phyloP scores from a whole-genome alignment of 2,888 invertebrate genomes.

The Venusia cambrica region DNA sequence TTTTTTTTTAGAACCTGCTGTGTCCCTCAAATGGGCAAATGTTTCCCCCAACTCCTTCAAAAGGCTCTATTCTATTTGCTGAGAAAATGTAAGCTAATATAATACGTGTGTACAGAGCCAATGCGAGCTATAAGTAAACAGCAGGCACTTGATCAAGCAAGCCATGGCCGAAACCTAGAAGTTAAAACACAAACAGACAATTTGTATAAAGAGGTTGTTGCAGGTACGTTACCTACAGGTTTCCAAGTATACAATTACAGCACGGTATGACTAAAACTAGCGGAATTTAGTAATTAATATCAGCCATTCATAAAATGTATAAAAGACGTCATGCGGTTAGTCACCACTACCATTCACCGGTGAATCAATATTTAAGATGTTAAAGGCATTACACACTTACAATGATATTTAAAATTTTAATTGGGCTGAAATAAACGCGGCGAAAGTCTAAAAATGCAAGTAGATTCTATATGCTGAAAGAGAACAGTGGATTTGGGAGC shows the following conservation, averaged over 20 bases:
- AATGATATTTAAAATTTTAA: too few species aligned
- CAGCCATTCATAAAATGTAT: conserved; percentile 36
- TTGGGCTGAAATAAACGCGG: too few species aligned
- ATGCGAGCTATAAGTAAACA: conserved; percentile 22
- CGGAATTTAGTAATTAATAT: conserved; percentile 37
- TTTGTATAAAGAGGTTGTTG: too few species aligned
- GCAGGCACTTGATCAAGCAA: conserved; percentile 21
- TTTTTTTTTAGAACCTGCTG: too few species aligned
- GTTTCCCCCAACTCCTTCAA: too few species aligned
- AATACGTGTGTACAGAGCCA: conserved; percentile 18
- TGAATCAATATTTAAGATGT: conserved; percentile 43
- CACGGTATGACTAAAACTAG: conserved; percentile 36
- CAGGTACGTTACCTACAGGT: not conserved
- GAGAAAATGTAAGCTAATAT: conserved; percentile 14
- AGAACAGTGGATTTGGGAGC: too few species aligned
- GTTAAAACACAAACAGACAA: too few species aligned
- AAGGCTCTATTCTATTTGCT: too few species aligned
- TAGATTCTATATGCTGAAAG: too few species aligned
- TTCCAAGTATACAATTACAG: conserved; percentile 9
- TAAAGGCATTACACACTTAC: conserved; percentile 17
- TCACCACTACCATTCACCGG: too few species aligned
- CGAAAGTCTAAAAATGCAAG: too few species aligned
- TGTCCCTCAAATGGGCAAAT: too few species aligned
- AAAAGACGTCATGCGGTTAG: conserved; percentile 39
- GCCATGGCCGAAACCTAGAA: conserved; percentile 17